These are phyloP conservation scores for Synanthedon andrenaeformis DNA, from an alignment of 2,888 invertebrate species.

Conservation along the genomic window DNA sequence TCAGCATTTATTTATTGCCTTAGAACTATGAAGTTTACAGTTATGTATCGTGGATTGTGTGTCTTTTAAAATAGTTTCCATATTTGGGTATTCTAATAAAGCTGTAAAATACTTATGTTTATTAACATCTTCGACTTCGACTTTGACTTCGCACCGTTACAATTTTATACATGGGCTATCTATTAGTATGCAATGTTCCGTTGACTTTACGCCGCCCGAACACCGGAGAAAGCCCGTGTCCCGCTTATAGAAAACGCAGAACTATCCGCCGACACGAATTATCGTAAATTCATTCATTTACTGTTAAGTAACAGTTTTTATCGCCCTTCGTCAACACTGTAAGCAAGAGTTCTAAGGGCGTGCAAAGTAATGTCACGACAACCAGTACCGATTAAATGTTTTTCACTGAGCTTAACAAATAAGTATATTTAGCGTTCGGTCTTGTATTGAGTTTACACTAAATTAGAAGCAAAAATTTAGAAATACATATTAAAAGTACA, in stretches of 20 bases:
- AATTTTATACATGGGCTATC: slow-evolving; percentile 51
- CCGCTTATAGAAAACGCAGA: slow-evolving; percentile 39
- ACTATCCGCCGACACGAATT: slow-evolving; percentile 40
- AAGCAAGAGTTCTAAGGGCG: slow-evolving; percentile 30
- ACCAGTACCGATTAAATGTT: too few species aligned
- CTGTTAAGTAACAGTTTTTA: slow-evolving; percentile 39
- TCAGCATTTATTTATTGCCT: neutral
- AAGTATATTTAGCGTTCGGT: too few species aligned
- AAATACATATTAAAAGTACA: too few species aligned
- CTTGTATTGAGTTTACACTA: too few species aligned
- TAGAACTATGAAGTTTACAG: slow-evolving; percentile 16
- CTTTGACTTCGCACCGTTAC: slow-evolving; percentile 55
- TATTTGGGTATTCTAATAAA: slow-evolving; percentile 45
- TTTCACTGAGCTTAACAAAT: too few species aligned
- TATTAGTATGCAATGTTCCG: slow-evolving; percentile 58
- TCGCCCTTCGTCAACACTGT: slow-evolving; percentile 29
- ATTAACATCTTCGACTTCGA: slow-evolving; percentile 41
- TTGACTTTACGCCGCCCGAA: slow-evolving; percentile 39
- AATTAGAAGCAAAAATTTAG: too few species aligned
- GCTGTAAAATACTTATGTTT: slow-evolving; percentile 54
- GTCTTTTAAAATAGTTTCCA: slow-evolving; percentile 37
- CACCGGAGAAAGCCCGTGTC: slow-evolving; percentile 55
- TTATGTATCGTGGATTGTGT: slow-evolving; percentile 42
- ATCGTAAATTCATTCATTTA: slow-evolving; percentile 46
- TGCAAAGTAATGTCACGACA: neutral